phyloP scores from a whole-genome alignment of 2,888 invertebrate genomes.

The Eupithecia centaureata region DNA sequence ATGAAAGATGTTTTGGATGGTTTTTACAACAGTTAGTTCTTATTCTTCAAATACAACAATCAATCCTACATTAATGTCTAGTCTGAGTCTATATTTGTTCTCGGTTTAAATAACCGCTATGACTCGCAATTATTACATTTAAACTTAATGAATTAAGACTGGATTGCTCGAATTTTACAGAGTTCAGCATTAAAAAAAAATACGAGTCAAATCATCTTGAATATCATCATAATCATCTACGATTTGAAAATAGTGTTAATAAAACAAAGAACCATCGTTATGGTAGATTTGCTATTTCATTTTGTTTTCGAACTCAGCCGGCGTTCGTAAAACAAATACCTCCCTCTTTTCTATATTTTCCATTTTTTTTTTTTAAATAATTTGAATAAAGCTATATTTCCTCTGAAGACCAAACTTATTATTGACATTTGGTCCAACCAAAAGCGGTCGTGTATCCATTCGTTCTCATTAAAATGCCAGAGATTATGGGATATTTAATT shows the following conservation, averaged over 20 bases:
- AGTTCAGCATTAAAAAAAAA: no score
- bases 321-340: neutral
- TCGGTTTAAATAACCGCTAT: no score
- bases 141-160: neutral
- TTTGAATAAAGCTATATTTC: no score
- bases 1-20: neutral
- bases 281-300: no score
- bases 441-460: constrained; percentile 2
- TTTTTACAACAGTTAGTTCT: neutral
- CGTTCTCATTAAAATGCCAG: constrained; percentile 16
- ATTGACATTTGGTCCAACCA: neutral
- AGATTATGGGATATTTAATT: constrained; percentile 15
- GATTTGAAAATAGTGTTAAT: neutral
- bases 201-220: no score
- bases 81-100: neutral
- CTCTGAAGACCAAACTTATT: neutral
- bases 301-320: no score
- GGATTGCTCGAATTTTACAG: neutral
- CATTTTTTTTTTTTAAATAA: neutral
- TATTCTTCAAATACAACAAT: neutral
- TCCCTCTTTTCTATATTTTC: no score
- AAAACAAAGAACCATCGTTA: neutral
- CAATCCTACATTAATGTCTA: neutral
- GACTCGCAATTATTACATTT: no score
- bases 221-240: neutral